phyloP scores from a whole-genome alignment of 1,140 invertebrate species.

The Aporrectodea caliginosa region DNA sequence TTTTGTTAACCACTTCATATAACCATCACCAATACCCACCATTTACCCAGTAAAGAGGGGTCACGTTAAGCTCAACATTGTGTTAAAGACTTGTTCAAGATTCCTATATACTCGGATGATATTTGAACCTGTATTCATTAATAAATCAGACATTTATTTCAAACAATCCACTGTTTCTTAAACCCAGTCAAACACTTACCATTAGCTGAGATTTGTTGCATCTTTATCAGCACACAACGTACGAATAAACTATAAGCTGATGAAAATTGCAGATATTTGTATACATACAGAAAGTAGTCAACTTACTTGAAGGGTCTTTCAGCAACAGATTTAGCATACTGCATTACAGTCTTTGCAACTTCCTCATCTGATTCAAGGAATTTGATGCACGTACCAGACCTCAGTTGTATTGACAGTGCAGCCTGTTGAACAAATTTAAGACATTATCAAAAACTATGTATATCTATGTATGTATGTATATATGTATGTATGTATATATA shows the following conservation, averaged over 20 bases:
- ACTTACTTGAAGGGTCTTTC: constrained; percentile 36
- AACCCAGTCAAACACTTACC: background rate
- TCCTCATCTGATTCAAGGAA: constrained; percentile 25
- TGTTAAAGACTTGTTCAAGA: too few species aligned
- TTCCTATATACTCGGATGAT: too few species aligned
- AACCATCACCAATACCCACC: background rate
- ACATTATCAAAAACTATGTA: too few species aligned
- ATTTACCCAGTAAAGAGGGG: too few species aligned
- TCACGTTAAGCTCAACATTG: too few species aligned
- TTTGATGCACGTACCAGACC: background rate
- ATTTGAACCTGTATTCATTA: constrained; percentile 1
- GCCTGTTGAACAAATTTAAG: background rate
- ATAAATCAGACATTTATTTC: background rate
- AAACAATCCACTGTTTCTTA: background rate
- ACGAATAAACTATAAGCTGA: too few species aligned
- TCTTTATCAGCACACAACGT: too few species aligned
- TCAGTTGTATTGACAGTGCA: background rate
- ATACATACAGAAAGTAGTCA: too few species aligned
- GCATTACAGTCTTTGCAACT: constrained; percentile 27
- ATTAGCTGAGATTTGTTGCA: background rate
- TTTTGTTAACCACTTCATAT: background rate
- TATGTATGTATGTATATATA: too few species aligned
- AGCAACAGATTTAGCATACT: constrained; percentile 32
- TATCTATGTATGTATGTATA: too few species aligned
- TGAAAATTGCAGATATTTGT: too few species aligned